Conservation (phyloP, 2,797 vertebrate genomes). For the Melanogrammus aeglefinus region DNA sequence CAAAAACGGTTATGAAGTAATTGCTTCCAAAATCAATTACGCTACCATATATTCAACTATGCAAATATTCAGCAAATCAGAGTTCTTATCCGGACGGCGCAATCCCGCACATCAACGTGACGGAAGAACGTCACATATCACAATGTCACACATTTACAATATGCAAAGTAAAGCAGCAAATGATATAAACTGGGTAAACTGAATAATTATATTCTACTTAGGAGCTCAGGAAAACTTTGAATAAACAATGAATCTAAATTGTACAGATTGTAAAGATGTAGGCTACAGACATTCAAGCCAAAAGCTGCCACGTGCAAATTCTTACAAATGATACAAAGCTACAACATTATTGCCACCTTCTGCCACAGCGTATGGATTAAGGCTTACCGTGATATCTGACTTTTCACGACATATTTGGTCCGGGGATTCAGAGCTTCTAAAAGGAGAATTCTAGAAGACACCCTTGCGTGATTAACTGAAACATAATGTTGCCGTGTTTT, state of each 20-base stretch:
- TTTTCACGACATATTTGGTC: background rate
- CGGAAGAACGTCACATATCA: background rate
- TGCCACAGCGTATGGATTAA: background rate
- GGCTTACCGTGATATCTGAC: background rate
- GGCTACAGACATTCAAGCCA: background rate
- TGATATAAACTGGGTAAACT: background rate
- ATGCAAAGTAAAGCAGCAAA: background rate
- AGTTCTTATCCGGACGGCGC: background rate
- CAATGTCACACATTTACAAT: background rate
- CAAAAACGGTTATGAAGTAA: background rate
- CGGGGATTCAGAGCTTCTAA: background rate
- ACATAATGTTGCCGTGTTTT: background rate
- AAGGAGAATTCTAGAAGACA: background rate
- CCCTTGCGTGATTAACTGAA: background rate
- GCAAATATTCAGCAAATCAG: background rate
- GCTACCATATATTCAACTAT: background rate
- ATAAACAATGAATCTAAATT: slow-evolving; percentile 1
- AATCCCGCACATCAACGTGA: background rate
- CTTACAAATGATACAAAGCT: slow-evolving; percentile 1
- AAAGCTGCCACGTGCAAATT: background rate
- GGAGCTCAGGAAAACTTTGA: background rate
- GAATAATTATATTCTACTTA: background rate
- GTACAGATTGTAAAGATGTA: background rate
- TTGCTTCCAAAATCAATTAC: background rate
- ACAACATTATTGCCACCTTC: background rate